phyloP scores from a whole-genome alignment of 2,888 invertebrate species.

The Neoascia interrupta region DNA sequence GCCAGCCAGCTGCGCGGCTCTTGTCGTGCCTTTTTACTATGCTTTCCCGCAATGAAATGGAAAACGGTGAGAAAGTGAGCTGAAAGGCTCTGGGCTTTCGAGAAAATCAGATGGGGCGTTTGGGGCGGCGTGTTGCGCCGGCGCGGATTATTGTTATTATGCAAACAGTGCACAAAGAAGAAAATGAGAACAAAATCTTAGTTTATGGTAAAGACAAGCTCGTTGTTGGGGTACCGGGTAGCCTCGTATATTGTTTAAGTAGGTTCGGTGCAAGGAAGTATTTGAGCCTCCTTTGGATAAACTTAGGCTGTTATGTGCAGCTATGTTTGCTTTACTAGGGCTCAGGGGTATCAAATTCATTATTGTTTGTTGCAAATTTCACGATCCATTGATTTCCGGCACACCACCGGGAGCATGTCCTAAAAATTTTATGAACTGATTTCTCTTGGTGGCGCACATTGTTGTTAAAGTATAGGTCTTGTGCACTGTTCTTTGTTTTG shows the following conservation, averaged over 20 bases:
- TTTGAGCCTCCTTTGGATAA: slow-evolving; percentile 7
- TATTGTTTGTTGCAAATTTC: slow-evolving; percentile 24
- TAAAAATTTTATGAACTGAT: slow-evolving; percentile 14
- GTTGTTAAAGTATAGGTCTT: too few species aligned
- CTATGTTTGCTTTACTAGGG: slow-evolving; percentile 26
- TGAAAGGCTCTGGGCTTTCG: slow-evolving; percentile 48
- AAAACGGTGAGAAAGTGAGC: slow-evolving; percentile 67
- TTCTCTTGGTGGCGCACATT: too few species aligned
- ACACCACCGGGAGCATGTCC: slow-evolving; percentile 9
- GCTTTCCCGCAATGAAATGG: slow-evolving; percentile 65
- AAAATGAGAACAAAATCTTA: slow-evolving; percentile 41
- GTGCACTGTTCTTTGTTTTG: too few species aligned
- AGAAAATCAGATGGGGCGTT: slow-evolving; percentile 45
- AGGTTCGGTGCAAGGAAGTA: slow-evolving; percentile 34
- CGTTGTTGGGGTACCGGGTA: slow-evolving; percentile 1
- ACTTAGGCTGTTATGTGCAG: not conserved
- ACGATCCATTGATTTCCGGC: slow-evolving; percentile 53
- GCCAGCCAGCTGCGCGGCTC: slow-evolving; percentile 31
- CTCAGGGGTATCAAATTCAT: slow-evolving; percentile 54
- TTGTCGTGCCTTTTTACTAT: too few species aligned
- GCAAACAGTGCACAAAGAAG: slow-evolving; percentile 49
- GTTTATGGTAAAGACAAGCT: slow-evolving; percentile 23
- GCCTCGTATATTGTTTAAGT: too few species aligned
- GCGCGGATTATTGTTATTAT: slow-evolving; percentile 37
- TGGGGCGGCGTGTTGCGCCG: slow-evolving; percentile 15